These are phyloP conservation scores for Lasioglossum pauxillum DNA, from an alignment of 2,888 invertebrate species.

Conservation along the genomic window DNA sequence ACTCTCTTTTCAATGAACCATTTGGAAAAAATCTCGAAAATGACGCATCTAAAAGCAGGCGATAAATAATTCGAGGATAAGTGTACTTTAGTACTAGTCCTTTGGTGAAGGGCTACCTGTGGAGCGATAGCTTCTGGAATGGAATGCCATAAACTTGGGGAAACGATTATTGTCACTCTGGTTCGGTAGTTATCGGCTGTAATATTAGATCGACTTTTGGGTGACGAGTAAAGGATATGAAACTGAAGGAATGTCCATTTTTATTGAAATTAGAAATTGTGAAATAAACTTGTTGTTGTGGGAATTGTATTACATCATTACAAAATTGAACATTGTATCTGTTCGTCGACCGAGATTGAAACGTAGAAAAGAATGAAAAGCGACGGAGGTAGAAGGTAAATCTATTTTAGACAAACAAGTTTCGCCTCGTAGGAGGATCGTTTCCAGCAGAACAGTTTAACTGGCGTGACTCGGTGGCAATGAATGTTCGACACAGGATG, in stretches of 20 bases:
- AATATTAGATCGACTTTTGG: neutral
- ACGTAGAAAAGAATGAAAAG: neutral
- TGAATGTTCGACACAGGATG: slow-evolving; percentile 25
- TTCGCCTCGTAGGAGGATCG: neutral
- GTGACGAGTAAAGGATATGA: neutral
- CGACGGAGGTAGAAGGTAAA: neutral
- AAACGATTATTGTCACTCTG: neutral
- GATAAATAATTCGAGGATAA: neutral
- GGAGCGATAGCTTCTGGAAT: neutral
- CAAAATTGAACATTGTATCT: neutral
- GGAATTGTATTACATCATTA: neutral
- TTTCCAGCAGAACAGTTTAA: slow-evolving; percentile 14
- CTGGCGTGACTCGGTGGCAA: neutral
- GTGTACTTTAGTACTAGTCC: neutral
- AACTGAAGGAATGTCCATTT: neutral
- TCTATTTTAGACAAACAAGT: neutral
- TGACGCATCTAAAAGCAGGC: neutral
- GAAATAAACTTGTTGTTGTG: neutral
- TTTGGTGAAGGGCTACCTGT: neutral
- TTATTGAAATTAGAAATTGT: neutral
- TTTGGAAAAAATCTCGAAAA: neutral
- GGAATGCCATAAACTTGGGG: neutral
- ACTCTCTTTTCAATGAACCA: neutral
- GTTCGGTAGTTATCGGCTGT: neutral
- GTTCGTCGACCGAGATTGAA: no score